Percentiles rank a stretch among this genome's conserved stretches.
These are phyloP conservation scores for Sciurus vulgaris DNA, from an alignment of 2,797 vertebrate genomes.

Conservation along the genomic window DNA sequence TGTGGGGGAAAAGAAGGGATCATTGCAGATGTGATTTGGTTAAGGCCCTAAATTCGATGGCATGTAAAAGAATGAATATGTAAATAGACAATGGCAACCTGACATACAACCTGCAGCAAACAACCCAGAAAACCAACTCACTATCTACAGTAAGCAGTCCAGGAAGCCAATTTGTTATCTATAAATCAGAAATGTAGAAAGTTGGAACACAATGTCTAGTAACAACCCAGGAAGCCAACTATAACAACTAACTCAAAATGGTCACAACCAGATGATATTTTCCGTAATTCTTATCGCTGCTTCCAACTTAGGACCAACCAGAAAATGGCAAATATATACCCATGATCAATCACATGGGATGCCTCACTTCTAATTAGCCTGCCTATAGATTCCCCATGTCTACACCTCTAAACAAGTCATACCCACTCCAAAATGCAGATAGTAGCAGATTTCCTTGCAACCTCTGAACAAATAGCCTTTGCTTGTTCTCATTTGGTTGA, in stretches of 20 bases:
- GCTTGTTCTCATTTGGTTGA: neutral
- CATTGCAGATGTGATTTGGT: neutral
- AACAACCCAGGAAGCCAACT: neutral
- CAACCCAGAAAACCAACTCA: neutral
- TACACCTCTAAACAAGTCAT: neutral
- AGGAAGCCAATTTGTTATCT: neutral
- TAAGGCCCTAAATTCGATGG: slow-evolving; percentile 11
- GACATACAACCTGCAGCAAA: neutral
- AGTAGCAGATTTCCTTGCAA: neutral
- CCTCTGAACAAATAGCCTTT: slow-evolving; percentile 2
- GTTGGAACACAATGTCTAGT: neutral
- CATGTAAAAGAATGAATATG: neutral
- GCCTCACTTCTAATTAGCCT: neutral
- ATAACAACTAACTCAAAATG: neutral
- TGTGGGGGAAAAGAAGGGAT: neutral
- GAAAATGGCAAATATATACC: neutral
- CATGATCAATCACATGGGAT: neutral
- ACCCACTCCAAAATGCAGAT: neutral
- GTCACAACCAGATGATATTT: neutral
- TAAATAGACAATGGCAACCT: neutral
- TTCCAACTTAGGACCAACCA: neutral
- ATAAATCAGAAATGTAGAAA: neutral
- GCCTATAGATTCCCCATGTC: neutral
- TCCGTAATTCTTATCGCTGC: neutral
- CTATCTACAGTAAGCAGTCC: neutral